Percentiles rank a stretch among this genome's conserved stretches.
These are phyloP conservation scores for Myanophis thanlyinensis DNA, from an alignment of 2,113 vertebrate genomes.

Conservation along the genomic window DNA sequence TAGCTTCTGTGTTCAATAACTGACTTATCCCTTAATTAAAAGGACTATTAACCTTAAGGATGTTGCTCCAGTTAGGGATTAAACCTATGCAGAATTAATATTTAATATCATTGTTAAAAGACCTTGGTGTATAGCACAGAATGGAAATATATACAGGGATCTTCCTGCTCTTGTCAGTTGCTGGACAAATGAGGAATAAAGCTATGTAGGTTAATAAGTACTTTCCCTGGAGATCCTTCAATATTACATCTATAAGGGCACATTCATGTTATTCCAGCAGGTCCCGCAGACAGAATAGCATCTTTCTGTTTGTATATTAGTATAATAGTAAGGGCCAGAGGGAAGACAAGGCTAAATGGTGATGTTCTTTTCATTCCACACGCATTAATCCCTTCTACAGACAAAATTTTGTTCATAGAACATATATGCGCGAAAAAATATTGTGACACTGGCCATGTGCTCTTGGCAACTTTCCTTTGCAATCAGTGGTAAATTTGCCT, in stretches of 20 bases:
- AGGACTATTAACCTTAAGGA: constrained; percentile 97
- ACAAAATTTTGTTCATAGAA: not conserved
- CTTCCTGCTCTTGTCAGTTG: constrained; percentile 40
- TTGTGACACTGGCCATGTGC: not conserved
- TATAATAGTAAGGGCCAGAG: not conserved
- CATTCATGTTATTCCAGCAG: not conserved
- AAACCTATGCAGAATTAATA: constrained; percentile 76
- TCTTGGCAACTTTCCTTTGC: too few species aligned
- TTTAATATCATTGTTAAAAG: constrained; percentile 75
- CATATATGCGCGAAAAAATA: not conserved
- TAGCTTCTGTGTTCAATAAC: constrained; percentile 92
- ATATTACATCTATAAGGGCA: not conserved
- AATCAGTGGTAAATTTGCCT: too few species aligned
- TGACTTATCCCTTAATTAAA: constrained; percentile 96
- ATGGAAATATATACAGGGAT: constrained; percentile 46
- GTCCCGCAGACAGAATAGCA: constrained; percentile 27
- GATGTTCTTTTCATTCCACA: not conserved
- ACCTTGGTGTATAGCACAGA: constrained; percentile 65
- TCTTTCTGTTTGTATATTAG: constrained; percentile 34
- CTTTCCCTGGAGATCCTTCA: constrained; percentile 27
- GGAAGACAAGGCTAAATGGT: not conserved
- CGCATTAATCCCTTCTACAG: not conserved
- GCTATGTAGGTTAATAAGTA: constrained; percentile 23
- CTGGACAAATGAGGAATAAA: constrained; percentile 47
- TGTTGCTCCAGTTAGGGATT: constrained; percentile 81